Percentiles rank a stretch among this genome's conserved stretches.
Conservation (phyloP, 2,888 invertebrate genomes). For the Drosophila koepferae region DNA sequence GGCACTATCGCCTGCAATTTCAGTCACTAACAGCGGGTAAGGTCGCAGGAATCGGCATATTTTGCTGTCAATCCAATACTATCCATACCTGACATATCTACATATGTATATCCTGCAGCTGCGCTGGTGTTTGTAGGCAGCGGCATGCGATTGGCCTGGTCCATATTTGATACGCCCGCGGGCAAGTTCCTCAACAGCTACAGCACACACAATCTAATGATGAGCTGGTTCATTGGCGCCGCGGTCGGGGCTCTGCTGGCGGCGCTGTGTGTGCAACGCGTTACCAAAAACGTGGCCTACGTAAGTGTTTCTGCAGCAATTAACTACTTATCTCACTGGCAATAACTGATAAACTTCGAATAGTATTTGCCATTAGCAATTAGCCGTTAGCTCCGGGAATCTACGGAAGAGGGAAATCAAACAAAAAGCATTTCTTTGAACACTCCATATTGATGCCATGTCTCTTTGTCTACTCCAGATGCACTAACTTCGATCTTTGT, state of each 20-base stretch:
- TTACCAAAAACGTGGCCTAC: conserved; percentile 80
- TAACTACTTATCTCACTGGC: conserved; percentile 50
- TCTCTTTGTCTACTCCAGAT: neutral
- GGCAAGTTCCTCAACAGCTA: conserved; percentile 60
- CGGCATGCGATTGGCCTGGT: conserved; percentile 81
- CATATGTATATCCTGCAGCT: conserved; percentile 57
- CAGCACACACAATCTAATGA: conserved; percentile 70
- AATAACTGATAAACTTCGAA: conserved; percentile 58
- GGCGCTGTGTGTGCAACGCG: conserved; percentile 74
- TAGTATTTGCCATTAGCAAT: conserved; percentile 57
- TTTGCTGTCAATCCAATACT: neutral
- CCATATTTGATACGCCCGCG: conserved; percentile 76
- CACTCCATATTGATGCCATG: neutral
- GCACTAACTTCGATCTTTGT: no score
- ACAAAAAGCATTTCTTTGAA: neutral
- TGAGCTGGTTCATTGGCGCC: conserved; percentile 82
- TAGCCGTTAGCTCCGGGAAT: conserved; percentile 19
- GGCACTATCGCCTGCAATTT: conserved; percentile 78
- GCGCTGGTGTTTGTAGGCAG: conserved; percentile 76
- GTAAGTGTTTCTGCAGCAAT: conserved; percentile 71
- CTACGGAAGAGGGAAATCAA: neutral
- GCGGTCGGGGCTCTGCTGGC: conserved; percentile 76
- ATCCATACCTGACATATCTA: neutral
- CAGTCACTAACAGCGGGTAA: conserved; percentile 79
- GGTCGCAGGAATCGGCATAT: neutral